Conservation (phyloP, 2,797 vertebrate species). For the Carduelis carduelis region DNA sequence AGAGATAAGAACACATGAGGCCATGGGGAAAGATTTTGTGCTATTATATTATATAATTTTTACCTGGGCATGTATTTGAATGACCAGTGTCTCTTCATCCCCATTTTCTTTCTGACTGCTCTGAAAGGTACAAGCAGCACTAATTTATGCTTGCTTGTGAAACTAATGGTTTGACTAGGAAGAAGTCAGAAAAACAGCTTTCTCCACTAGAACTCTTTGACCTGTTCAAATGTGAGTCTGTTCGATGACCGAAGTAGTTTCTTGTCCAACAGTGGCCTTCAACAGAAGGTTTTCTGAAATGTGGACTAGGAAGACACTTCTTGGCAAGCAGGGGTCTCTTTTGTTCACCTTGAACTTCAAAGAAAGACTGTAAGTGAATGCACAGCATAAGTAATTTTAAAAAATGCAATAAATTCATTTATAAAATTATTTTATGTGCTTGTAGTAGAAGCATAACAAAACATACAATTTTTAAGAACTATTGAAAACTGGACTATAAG, state of each 20-base stretch:
- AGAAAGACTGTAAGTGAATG: background rate
- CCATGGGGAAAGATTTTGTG: background rate
- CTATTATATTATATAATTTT: background rate
- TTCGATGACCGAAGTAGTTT: fast-evolving
- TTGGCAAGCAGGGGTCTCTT: background rate
- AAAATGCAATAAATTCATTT: background rate
- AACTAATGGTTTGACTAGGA: background rate
- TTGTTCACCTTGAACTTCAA: background rate
- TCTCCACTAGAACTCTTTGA: background rate
- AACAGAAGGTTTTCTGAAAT: background rate
- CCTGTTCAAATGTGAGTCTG: background rate
- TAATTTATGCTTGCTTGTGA: background rate
- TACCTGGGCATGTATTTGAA: background rate
- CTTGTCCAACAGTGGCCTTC: background rate
- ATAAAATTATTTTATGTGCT: background rate
- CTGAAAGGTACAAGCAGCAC: background rate
- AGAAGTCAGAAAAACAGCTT: background rate
- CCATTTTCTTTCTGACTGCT: background rate
- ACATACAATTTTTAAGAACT: background rate
- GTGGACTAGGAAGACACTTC: background rate
- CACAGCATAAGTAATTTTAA: background rate
- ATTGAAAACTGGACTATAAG: background rate
- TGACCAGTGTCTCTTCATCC: background rate
- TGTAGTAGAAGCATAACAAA: background rate
- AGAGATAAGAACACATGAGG: background rate